phyloP scores from a whole-genome alignment of 2,113 vertebrate genomes.

The Psephotus haematonotus region DNA sequence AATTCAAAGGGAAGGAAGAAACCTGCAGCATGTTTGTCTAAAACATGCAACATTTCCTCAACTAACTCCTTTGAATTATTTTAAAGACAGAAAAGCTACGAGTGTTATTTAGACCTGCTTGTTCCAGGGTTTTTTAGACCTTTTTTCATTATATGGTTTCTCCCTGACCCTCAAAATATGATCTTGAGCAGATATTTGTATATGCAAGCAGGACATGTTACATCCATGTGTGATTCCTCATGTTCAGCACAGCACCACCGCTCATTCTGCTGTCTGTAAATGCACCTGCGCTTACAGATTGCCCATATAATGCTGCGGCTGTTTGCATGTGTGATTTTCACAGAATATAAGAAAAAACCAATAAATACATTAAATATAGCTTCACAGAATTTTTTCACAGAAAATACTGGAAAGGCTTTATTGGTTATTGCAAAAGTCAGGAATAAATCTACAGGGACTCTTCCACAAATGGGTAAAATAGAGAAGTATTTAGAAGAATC shows the following conservation, averaged over 20 bases:
- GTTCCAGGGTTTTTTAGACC: background rate
- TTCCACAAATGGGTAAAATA: conserved; percentile 41
- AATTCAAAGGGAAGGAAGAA: background rate
- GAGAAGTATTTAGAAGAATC: conserved; percentile 59
- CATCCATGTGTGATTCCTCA: background rate
- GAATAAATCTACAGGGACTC: conserved; percentile 9
- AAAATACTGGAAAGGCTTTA: background rate
- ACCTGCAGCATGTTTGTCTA: background rate
- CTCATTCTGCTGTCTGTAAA: background rate
- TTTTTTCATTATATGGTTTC: background rate
- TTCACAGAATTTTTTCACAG: background rate
- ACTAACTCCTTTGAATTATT: background rate
- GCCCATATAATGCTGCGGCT: background rate
- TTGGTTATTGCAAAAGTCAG: conserved; percentile 26
- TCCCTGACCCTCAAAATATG: background rate
- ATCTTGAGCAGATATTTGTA: background rate
- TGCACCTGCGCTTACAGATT: background rate
- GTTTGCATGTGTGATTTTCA: background rate
- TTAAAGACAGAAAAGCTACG: background rate
- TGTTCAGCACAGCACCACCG: fast-evolving
- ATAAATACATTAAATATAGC: background rate
- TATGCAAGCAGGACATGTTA: background rate
- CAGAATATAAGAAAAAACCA: background rate
- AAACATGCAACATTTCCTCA: background rate
- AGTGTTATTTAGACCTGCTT: background rate